Evolutionary conservation across 2,797 vertebrate species (phyloP).

Genomic region (Sebastes vulpes): DNA sequence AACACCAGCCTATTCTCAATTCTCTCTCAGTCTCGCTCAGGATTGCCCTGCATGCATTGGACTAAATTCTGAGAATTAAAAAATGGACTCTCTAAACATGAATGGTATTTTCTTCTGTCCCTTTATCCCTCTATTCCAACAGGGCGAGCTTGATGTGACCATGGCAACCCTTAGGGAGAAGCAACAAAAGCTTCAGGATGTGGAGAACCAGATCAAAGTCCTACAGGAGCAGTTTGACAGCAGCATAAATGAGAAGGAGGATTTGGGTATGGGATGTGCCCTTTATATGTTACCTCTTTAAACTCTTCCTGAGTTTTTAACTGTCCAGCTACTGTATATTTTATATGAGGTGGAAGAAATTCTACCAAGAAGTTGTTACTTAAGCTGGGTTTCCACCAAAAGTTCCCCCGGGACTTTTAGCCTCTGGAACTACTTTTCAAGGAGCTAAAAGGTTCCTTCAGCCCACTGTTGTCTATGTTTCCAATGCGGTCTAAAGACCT

Average conservation of each 20-base stretch:
- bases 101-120: background rate
- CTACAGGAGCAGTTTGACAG: slow-evolving; percentile 88
- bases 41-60: background rate
- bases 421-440: no score
- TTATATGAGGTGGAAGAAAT: background rate
- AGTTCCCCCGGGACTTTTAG: background rate
- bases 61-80: background rate
- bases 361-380: background rate
- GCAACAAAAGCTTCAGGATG: slow-evolving; percentile 86
- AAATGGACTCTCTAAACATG: background rate
- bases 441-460: no score
- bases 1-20: background rate
- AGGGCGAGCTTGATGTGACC: slow-evolving; percentile 89
- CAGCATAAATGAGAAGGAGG: slow-evolving; percentile 88
- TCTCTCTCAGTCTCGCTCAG: background rate
- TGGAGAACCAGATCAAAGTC: slow-evolving; percentile 87
- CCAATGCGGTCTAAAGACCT: no score
- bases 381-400: no score
- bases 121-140: background rate
- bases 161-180: slow-evolving; percentile 88
- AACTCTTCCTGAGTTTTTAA: background rate
- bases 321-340: background rate
- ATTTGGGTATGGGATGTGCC: slow-evolving; percentile 77
- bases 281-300: background rate
- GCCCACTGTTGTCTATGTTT: no score